Conservation (phyloP, 2,888 invertebrate genomes). For the Andrena bicolor region DNA sequence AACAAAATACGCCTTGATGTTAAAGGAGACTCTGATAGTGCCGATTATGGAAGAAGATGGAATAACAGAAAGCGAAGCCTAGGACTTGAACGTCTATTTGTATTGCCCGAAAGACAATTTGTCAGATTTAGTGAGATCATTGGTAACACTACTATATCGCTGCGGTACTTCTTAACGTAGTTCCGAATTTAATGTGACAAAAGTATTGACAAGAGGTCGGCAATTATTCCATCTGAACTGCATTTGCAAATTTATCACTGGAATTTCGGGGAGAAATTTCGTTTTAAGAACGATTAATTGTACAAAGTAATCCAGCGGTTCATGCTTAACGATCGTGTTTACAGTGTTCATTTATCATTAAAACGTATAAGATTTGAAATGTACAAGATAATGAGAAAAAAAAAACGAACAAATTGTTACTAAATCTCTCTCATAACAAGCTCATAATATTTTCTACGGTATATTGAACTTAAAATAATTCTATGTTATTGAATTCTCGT, state of each 20-base stretch:
- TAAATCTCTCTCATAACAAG: conserved; percentile 37
- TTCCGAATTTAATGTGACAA: conserved; percentile 15
- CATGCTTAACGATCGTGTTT: conserved; percentile 16
- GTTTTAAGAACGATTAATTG: conserved; percentile 28
- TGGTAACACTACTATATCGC: conserved; percentile 43
- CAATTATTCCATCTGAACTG: conserved; percentile 38
- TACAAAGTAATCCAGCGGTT: conserved; percentile 30
- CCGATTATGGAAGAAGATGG: conserved; percentile 95
- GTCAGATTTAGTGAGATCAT: conserved; percentile 61
- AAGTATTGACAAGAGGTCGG: conserved; percentile 42
- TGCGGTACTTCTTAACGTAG: conserved; percentile 43
- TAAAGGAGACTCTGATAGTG: conserved; percentile 98
- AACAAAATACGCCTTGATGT: conserved; percentile 99
- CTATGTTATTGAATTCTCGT: conserved; percentile 30
- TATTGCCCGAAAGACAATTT: conserved; percentile 64
- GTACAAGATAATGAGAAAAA: conserved; percentile 1
- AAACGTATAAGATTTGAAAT: conserved; percentile 24
- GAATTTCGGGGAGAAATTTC: conserved; percentile 38
- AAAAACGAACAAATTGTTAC: conserved; percentile 26
- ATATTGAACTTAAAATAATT: conserved; percentile 34
- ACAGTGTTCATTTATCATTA: conserved; percentile 21
- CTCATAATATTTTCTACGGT: conserved; percentile 44
- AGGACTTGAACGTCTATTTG: conserved; percentile 56
- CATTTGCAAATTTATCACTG: conserved; percentile 29
- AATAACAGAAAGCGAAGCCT: conserved; percentile 83